Conservation (phyloP, 2,888 invertebrate species). For the Caenorhabditis doughertyi region DNA sequence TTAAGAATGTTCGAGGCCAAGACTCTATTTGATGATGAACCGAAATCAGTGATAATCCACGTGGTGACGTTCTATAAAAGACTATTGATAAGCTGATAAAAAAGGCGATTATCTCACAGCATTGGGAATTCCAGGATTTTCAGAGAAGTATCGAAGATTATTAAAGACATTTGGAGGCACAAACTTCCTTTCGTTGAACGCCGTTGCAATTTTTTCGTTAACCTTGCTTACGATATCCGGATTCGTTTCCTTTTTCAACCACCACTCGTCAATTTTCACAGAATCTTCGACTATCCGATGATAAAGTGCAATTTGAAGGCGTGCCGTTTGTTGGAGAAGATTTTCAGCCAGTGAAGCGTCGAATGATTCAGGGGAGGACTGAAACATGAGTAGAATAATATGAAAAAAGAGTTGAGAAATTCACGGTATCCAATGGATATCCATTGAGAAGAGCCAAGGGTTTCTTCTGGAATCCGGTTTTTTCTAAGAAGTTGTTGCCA, state of each 20-base stretch:
- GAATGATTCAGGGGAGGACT: constrained; percentile 2
- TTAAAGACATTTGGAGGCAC: background rate
- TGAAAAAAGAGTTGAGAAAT: background rate
- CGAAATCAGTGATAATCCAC: constrained; percentile 93
- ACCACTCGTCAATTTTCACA: constrained; percentile 36
- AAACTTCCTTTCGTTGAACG: constrained; percentile 31
- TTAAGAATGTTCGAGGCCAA: constrained; percentile 85
- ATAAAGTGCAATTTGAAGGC: constrained; percentile 10
- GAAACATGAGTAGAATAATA: background rate
- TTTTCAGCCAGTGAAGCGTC: background rate
- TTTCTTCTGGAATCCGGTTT: constrained; percentile 83
- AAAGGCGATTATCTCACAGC: constrained; percentile 6
- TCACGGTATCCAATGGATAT: constrained; percentile 87
- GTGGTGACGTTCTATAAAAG: constrained; percentile 86
- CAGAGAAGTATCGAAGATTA: constrained; percentile 4
- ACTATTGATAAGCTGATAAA: too few species aligned
- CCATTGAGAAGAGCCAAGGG: constrained; percentile 93
- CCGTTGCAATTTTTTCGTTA: constrained; percentile 6
- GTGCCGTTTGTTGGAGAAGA: constrained; percentile 11
- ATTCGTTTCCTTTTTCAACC: constrained; percentile 20
- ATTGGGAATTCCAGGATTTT: background rate
- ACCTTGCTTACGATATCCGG: constrained; percentile 2
- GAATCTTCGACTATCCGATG: background rate
- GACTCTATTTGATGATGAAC: constrained; percentile 87
- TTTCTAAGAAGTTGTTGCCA: constrained; percentile 82